Evolutionary conservation across 2,888 invertebrate genomes (phyloP).

Genomic region (Beris morrisii): DNA sequence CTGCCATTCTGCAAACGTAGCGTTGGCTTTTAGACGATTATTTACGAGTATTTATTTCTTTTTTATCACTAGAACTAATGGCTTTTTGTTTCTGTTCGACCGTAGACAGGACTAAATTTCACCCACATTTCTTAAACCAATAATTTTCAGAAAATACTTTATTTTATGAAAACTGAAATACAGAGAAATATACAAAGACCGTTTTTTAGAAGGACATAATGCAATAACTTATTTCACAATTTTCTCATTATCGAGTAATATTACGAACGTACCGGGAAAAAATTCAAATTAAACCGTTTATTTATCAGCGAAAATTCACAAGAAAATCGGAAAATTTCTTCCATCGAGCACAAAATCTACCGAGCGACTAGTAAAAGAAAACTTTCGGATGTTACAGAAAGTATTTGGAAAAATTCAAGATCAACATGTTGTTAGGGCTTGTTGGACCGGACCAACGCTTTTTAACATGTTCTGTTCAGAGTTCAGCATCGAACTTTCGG

Average conservation of each 20-base stretch:
- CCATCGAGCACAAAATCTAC: constrained; percentile 5
- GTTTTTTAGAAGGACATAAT: too few species aligned
- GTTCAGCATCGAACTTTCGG: constrained; percentile 7
- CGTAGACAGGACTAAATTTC: too few species aligned
- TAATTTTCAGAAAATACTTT: too few species aligned
- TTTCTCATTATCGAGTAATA: too few species aligned
- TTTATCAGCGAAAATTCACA: too few species aligned
- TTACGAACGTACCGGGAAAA: too few species aligned
- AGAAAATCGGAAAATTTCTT: not conserved
- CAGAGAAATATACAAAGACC: too few species aligned
- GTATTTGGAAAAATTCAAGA: not conserved
- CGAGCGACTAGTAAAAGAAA: constrained; percentile 10
- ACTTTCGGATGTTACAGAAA: constrained; percentile 6
- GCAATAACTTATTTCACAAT: too few species aligned
- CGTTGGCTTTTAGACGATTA: not conserved
- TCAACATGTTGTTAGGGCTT: constrained; percentile 26
- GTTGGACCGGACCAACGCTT: constrained; percentile 3
- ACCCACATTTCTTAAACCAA: too few species aligned
- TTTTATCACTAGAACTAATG: not conserved
- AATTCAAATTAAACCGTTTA: too few species aligned
- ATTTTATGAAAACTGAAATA: too few species aligned
- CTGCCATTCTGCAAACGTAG: constrained; percentile 40
- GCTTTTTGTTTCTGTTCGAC: too few species aligned
- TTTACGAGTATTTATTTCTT: not conserved
- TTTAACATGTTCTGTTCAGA: constrained; percentile 1